These are phyloP conservation scores for Phaetusa simplex DNA, from an alignment of 2,113 vertebrate species.

Conservation along the genomic window DNA sequence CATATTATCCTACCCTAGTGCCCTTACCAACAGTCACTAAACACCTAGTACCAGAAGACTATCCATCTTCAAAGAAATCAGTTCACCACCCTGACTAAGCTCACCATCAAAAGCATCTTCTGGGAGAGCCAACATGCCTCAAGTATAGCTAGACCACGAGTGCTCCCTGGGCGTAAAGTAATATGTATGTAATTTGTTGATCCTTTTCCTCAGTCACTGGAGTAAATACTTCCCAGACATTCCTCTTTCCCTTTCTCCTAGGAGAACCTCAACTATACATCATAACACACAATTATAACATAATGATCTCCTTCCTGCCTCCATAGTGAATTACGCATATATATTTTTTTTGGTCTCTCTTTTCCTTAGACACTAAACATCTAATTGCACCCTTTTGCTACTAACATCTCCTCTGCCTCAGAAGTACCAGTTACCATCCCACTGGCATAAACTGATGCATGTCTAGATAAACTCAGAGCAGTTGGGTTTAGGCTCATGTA, in stretches of 20 bases:
- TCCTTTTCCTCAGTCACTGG: background rate
- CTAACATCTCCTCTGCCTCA: background rate
- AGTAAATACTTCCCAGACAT: background rate
- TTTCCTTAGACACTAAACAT: background rate
- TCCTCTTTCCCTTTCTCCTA: background rate
- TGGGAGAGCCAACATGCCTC: background rate
- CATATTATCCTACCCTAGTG: background rate
- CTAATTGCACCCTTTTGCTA: background rate
- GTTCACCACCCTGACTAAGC: background rate
- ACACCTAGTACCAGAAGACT: background rate
- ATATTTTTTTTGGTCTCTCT: background rate
- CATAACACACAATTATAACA: background rate
- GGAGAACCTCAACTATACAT: background rate
- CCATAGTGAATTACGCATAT: background rate
- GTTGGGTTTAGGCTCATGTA: background rate
- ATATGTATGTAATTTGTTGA: background rate
- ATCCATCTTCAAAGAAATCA: background rate
- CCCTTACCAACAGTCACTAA: background rate
- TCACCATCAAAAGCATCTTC: background rate
- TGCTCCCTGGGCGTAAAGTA: background rate
- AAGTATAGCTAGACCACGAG: background rate
- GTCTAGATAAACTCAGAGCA: background rate
- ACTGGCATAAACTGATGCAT: background rate
- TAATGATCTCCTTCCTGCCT: background rate
- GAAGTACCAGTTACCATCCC: background rate